Evolutionary conservation across 2,797 vertebrate genomes (phyloP).

Genomic region (Diglossa cyanea): DNA sequence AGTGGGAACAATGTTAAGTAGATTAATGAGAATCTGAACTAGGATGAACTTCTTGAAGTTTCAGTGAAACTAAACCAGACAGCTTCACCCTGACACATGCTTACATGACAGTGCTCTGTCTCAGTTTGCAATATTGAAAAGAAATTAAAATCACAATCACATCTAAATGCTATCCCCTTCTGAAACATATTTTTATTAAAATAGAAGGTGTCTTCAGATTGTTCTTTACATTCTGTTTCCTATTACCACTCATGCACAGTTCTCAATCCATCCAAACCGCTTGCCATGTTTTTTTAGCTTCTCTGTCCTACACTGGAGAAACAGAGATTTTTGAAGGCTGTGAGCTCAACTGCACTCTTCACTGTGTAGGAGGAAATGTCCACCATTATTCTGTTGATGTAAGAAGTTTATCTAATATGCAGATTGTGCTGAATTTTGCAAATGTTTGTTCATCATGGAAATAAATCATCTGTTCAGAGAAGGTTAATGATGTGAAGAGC

Average conservation of each 20-base stretch:
- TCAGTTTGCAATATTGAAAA: background rate
- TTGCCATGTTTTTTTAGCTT: background rate
- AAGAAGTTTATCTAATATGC: background rate
- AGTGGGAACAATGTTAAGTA: background rate
- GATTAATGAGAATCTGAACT: background rate
- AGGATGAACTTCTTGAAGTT: background rate
- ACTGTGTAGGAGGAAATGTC: background rate
- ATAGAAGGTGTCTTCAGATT: background rate
- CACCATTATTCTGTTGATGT: background rate
- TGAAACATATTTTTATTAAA: background rate
- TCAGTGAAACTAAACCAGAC: background rate
- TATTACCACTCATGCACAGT: rapidly evolving
- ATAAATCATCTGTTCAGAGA: background rate
- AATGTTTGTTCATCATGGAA: background rate
- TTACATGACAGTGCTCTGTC: background rate
- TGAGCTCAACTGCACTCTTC: background rate
- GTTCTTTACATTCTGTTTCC: background rate
- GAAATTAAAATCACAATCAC: background rate
- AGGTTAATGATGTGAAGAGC: background rate
- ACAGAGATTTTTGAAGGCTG: background rate
- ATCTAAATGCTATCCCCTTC: background rate
- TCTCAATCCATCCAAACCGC: background rate
- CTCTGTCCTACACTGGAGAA: background rate
- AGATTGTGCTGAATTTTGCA: background rate
- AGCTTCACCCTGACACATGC: background rate